Conservation (phyloP, 2,888 invertebrate species). For the Drosophila leonis region DNA sequence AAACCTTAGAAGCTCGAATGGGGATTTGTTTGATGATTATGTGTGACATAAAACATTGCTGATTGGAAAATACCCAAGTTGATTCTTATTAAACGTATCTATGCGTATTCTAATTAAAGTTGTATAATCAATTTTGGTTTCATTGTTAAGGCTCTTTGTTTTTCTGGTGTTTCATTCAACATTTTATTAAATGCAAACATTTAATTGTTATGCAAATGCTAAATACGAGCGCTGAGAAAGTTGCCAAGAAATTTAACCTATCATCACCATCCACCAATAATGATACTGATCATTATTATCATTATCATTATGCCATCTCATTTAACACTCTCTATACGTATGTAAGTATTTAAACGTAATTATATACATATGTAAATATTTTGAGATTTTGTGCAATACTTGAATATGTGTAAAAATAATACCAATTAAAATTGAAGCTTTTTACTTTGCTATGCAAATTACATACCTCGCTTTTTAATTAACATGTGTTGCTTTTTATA, state of each 20-base stretch:
- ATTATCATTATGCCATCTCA: constrained; percentile 35
- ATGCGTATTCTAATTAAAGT: constrained; percentile 14
- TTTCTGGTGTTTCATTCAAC: constrained; percentile 11
- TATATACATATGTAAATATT: constrained; percentile 1
- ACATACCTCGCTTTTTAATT: too few relatives aligned
- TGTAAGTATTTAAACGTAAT: neutral
- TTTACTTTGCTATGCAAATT: neutral
- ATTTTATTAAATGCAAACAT: constrained; percentile 21
- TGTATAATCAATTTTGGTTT: neutral
- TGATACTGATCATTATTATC: constrained; percentile 23
- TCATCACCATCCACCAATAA: neutral
- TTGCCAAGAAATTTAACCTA: constrained; percentile 28
- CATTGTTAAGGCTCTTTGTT: neutral
- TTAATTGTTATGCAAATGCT: constrained; percentile 68
- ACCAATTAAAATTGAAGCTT: neutral
- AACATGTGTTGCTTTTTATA: too few relatives aligned
- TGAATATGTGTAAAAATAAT: neutral
- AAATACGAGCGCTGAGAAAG: constrained; percentile 61
- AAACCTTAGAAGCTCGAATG: constrained; percentile 7
- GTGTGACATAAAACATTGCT: constrained; percentile 4
- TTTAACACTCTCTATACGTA: constrained; percentile 24
- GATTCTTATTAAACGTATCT: neutral
- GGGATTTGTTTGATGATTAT: neutral
- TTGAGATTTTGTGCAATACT: neutral
- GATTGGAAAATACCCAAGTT: neutral